Evolutionary conservation across 2,113 vertebrate genomes (phyloP), one percentile per base, ranked within the genome.

Genomic region (Oncorhynchus keta): DNA sequence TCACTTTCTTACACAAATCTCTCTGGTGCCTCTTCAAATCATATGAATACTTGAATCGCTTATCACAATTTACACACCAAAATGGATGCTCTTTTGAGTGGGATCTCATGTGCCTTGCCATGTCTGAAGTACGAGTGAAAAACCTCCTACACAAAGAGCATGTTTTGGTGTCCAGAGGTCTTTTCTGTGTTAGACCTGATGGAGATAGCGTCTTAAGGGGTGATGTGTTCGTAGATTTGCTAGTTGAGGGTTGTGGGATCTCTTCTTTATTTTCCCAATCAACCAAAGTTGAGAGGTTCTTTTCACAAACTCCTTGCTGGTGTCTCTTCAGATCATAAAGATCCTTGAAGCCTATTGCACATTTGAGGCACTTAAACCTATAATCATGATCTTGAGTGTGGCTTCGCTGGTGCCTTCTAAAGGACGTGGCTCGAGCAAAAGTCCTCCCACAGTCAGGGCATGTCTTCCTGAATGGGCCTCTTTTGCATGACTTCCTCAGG

Each of bases 61-160:
- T 92, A 64, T 90, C 85, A 2, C 91, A 92, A 83, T 83, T 90
- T 0, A 73, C 57, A 7, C 91, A 92, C 28, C 78, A 83, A 18
- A 87, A 90, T 0, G 91, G 90, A 0, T 90, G 86, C 26, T 90
- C 91, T 73, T 92, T 90, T 0, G 91, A 92, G 74, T 92, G 91
- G 11, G 91, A 92, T 70, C 85, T 87, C 86, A 92, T 87, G 87
- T 92, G 91, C 2, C 91, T 81, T 32, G 91, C 89, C 90, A 90
- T 92, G 77, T 92, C 91, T 0, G 89, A 83, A 0, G 59, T 68
- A 1, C 91, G 86, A 30, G 88, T 89, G 18, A 92, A 91, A 48
- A 83, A 92, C 71, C 91, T 92, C 26, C 91, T 89, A 0, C 91
- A 92, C 16, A 92, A 83, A 2, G 3, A 1, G 67, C 91, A 92